A percentile compares a stretch with the other conserved stretches of the same genome.
Evolutionary conservation across 2,113 vertebrate genomes (phyloP).

Genomic region (Clarias magur): DNA sequence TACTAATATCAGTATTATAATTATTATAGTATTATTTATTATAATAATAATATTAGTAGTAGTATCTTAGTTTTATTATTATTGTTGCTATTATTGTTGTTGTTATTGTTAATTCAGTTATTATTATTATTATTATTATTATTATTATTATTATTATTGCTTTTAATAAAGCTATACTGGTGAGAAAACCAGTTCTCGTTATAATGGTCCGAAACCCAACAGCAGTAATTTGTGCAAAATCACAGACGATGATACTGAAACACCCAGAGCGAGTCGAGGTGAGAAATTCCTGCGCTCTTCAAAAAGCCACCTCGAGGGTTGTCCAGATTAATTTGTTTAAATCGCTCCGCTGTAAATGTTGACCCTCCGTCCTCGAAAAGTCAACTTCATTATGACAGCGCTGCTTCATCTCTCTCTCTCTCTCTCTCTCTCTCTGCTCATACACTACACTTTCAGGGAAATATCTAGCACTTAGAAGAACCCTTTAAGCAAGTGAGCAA

Average conservation of each 20-base stretch:
- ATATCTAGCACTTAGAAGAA: conserved; percentile 35
- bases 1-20: neutral
- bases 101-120: neutral
- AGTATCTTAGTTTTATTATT: too few relatives aligned
- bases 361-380: conserved; percentile 73
- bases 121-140: neutral
- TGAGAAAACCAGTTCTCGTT: conserved; percentile 16
- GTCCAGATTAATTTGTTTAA: conserved; percentile 73
- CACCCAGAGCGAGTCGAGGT: conserved; percentile 52
- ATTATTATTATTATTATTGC: neutral
- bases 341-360: conserved; percentile 76
- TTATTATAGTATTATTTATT: neutral
- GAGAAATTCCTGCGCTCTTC: conserved; percentile 58
- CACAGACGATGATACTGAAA: conserved; percentile 63
- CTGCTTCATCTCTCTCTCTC: conserved; percentile 61
- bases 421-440: conserved; percentile 59
- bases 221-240: conserved; percentile 54
- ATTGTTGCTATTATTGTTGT: neutral
- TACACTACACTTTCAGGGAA: conserved; percentile 5
- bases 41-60: too few relatives aligned
- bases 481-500: conserved; percentile 22
- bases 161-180: neutral
- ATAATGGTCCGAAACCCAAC: conserved; percentile 53
- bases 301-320: conserved; percentile 57
- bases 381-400: conserved; percentile 71